These are phyloP conservation scores for Cherax quadricarinatus DNA, from an alignment of 1,140 invertebrate genomes.

Conservation along the genomic window DNA sequence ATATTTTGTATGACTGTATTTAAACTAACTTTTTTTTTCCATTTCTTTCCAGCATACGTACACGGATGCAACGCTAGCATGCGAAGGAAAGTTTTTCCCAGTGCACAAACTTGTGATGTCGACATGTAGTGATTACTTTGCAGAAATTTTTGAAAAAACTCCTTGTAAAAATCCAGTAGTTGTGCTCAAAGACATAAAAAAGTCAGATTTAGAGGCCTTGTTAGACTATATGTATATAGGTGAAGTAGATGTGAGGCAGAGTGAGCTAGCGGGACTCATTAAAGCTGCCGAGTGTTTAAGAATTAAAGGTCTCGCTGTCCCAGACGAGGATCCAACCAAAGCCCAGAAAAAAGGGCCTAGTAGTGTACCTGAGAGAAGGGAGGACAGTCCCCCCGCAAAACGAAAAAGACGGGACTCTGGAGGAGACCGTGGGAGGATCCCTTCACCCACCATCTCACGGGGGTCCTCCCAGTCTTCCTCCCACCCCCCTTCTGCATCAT, in stretches of 20 bases:
- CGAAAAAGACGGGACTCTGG: conserved; percentile 67
- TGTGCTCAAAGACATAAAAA: conserved; percentile 67
- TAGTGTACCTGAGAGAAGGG: conserved; percentile 62
- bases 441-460: conserved; percentile 36
- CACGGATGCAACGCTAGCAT: conserved; percentile 64
- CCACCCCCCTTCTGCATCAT: conserved; percentile 48
- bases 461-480: conserved; percentile 59
- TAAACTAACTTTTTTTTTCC: background rate
- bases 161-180: conserved; percentile 69
- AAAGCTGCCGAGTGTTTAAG: conserved; percentile 67
- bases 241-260: conserved; percentile 66
- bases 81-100: conserved; percentile 67
- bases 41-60: conserved; percentile 52
- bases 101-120: conserved; percentile 71
- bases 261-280: conserved; percentile 64
- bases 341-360: conserved; percentile 55
- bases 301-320: conserved; percentile 67
- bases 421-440: conserved; percentile 49
- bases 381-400: conserved; percentile 66
- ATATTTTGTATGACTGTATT: background rate
- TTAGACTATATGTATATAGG: conserved; percentile 70
- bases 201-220: conserved; percentile 67
- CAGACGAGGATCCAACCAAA: conserved; percentile 66
- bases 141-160: conserved; percentile 68
- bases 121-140: conserved; percentile 68